Percentiles rank a stretch among this genome's conserved stretches.
Conservation (phyloP, 64 coral and sea anemone genomes). For the Porites lutea region DNA sequence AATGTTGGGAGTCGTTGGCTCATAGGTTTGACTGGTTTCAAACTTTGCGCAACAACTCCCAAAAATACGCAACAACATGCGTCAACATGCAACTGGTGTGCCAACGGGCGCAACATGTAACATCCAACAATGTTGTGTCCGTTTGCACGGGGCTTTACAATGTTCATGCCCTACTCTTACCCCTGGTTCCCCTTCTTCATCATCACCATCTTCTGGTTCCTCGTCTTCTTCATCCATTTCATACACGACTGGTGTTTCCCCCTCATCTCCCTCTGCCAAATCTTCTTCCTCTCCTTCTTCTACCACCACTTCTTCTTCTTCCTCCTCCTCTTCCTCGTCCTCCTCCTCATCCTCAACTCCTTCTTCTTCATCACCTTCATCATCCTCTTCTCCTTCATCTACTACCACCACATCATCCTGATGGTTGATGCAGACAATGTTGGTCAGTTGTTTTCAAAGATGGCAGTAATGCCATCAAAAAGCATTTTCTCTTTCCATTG, state of each 20-base stretch:
- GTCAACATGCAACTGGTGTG: too few relatives aligned
- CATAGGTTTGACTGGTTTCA: too few relatives aligned
- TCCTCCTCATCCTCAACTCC: slow-evolving; percentile 22
- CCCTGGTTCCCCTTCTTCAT: slow-evolving; percentile 24
- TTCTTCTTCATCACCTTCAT: slow-evolving; percentile 49
- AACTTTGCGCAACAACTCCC: too few relatives aligned
- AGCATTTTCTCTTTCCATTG: too few relatives aligned
- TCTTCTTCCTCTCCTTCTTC: slow-evolving; percentile 78
- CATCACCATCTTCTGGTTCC: slow-evolving; percentile 36
- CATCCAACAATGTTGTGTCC: too few relatives aligned
- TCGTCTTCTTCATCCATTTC: slow-evolving; percentile 42
- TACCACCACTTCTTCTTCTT: slow-evolving; percentile 59
- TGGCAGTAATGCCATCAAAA: too few relatives aligned
- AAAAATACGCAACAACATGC: too few relatives aligned
- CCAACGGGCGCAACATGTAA: too few relatives aligned
- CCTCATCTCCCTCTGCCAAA: slow-evolving; percentile 59
- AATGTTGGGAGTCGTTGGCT: too few relatives aligned
- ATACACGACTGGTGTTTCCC: slow-evolving; percentile 47
- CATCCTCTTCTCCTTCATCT: slow-evolving; percentile 24
- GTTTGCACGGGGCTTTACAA: too few relatives aligned
- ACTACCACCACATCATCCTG: slow-evolving; percentile 23
- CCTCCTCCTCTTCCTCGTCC: slow-evolving; percentile 68
- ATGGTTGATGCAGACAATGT: not conserved
- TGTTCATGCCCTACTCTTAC: not conserved
- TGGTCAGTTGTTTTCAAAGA: too few relatives aligned